These are phyloP conservation scores for Rhyacophila evoluta DNA, from an alignment of 2,888 invertebrate species.

Conservation along the genomic window DNA sequence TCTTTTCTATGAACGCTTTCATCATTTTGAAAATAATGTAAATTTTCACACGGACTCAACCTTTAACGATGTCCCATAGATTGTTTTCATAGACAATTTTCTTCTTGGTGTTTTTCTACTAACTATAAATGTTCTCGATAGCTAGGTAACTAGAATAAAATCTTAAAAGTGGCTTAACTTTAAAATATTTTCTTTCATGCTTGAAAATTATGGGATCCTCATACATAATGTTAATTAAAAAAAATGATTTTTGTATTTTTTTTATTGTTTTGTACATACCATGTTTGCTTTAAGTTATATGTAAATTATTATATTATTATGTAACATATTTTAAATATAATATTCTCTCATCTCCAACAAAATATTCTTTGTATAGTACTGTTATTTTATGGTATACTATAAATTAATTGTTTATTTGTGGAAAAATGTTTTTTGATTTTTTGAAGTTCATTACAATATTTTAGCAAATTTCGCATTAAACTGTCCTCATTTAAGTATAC, in stretches of 20 bases:
- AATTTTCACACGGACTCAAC: constrained; percentile 6
- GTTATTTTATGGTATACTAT: no score
- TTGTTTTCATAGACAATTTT: constrained; percentile 20
- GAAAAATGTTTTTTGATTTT: no score
- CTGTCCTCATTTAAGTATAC: no score
- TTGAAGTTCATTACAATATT: no score
- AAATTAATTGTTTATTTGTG: no score
- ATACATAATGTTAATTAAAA: neutral
- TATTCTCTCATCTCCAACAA: neutral
- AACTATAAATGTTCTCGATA: constrained; percentile 14
- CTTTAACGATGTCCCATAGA: neutral
- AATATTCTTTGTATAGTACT: no score
- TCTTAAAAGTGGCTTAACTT: constrained; percentile 24
- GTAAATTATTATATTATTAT: neutral
- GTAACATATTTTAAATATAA: neutral
- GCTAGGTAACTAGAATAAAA: constrained; percentile 19
- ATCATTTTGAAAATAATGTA: neutral
- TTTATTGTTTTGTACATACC: constrained; percentile 23
- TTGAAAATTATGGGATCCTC: neutral
- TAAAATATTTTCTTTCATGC: neutral
- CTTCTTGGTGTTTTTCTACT: constrained; percentile 19
- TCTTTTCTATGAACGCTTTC: constrained; percentile 12
- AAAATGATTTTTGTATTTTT: constrained; percentile 1
- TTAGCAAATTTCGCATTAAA: no score
- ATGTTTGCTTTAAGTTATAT: constrained; percentile 13